Conservation (phyloP, 2,797 vertebrate genomes). For the Pempheris klunzingeri region DNA sequence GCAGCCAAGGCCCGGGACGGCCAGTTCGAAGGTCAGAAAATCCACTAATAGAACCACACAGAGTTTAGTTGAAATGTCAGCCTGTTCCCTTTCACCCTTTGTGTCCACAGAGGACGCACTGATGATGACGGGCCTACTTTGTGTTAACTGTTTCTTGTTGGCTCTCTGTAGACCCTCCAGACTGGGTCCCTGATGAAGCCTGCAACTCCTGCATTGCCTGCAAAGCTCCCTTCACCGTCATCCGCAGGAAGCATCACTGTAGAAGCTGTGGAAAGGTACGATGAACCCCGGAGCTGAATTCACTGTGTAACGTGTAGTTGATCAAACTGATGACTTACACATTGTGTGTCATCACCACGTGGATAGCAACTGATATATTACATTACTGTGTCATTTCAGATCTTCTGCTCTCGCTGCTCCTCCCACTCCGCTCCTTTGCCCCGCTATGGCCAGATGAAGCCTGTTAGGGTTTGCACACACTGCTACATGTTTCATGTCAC, state of each 20-base stretch:
- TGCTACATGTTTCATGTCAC: conserved; percentile 99
- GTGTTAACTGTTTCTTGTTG: conserved; percentile 53
- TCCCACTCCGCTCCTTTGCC: conserved; percentile 96
- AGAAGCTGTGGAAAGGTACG: conserved; percentile 97
- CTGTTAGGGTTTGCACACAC: conserved; percentile 97
- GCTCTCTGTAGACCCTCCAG: conserved; percentile 90
- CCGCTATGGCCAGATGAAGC: conserved; percentile 96
- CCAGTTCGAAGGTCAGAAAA: conserved; percentile 93
- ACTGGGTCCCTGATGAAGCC: conserved; percentile 98
- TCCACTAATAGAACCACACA: conserved; percentile 25
- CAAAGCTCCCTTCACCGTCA: conserved; percentile 97
- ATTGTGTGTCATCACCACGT: neutral
- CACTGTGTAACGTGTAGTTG: neutral
- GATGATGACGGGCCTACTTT: conserved; percentile 24
- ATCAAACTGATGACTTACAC: conserved; percentile 4
- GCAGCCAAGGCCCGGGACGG: conserved; percentile 94
- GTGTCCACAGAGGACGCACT: conserved; percentile 11
- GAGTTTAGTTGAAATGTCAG: conserved; percentile 31
- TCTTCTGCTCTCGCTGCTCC: conserved; percentile 99
- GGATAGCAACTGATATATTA: neutral
- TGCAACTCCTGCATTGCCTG: conserved; percentile 95
- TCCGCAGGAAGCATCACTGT: conserved; percentile 98
- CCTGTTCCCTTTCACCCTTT: neutral
- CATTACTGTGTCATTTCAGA: conserved; percentile 85
- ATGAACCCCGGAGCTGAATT: neutral